Evolutionary conservation across 2,888 invertebrate genomes (phyloP).

Genomic region (Lasioglossum calceatum): DNA sequence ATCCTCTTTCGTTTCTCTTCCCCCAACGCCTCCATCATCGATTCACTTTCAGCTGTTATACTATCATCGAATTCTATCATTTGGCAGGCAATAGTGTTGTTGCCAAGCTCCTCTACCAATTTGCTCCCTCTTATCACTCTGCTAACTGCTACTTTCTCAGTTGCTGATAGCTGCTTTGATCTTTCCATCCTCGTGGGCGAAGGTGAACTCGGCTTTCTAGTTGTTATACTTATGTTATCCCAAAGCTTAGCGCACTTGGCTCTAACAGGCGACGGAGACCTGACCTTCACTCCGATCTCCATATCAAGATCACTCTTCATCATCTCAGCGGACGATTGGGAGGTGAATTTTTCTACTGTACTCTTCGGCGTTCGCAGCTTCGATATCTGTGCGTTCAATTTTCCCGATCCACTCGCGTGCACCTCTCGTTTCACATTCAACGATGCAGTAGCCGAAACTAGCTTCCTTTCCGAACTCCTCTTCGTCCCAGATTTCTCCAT

Average conservation of each 20-base stretch:
- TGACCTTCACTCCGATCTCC: conserved; percentile 21
- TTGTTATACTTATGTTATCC: conserved; percentile 12
- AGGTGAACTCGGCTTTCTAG: conserved; percentile 14
- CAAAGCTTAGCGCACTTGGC: conserved; percentile 15
- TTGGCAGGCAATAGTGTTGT: neutral
- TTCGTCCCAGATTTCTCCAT: neutral
- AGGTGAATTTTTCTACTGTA: neutral
- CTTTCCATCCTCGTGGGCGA: conserved; percentile 32
- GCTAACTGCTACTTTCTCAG: neutral
- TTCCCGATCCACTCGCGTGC: conserved; percentile 10
- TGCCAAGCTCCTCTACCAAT: neutral
- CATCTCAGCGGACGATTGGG: neutral
- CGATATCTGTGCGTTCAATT: conserved; percentile 5
- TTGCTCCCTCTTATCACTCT: neutral
- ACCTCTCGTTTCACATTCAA: conserved; percentile 31
- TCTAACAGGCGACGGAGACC: conserved; percentile 52
- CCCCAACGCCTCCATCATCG: conserved; percentile 18
- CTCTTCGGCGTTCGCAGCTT: conserved; percentile 20
- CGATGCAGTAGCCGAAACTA: neutral
- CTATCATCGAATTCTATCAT: neutral
- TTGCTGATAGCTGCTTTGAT: neutral
- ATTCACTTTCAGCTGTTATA: neutral
- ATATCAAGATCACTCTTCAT: neutral
- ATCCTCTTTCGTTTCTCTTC: conserved; percentile 69
- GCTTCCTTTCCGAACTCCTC: conserved; percentile 23